Evolutionary conservation across 2,113 vertebrate genomes (phyloP).

Genomic region (Solea senegalensis): DNA sequence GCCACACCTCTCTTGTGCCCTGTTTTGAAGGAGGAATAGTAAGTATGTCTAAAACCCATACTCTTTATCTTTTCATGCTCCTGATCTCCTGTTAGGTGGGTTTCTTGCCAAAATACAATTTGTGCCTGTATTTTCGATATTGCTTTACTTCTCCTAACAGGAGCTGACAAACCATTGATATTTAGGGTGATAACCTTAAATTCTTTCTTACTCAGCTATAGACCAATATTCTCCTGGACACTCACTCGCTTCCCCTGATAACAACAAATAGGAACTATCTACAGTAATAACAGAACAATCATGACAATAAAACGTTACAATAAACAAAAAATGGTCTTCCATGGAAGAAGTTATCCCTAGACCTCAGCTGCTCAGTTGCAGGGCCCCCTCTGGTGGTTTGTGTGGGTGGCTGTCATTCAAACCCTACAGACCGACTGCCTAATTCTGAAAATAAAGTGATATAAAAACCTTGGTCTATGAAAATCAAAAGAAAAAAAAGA

Average conservation of each 20-base stretch:
- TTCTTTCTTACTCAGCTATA: neutral
- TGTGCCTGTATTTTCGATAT: neutral
- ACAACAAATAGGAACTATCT: neutral
- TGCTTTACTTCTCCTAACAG: neutral
- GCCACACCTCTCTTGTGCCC: neutral
- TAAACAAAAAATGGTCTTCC: too few species aligned
- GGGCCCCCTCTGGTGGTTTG: too few species aligned
- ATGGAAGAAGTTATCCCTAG: too few species aligned
- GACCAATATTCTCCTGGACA: neutral
- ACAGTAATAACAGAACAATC: neutral
- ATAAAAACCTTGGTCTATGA: too few species aligned
- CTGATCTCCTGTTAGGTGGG: neutral
- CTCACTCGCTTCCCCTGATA: neutral
- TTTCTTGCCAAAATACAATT: neutral
- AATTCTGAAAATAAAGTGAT: too few species aligned
- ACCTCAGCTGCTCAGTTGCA: too few species aligned
- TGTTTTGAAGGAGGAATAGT: neutral
- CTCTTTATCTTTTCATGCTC: neutral
- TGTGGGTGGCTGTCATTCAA: too few species aligned
- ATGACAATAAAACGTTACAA: neutral
- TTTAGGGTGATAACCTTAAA: conserved; percentile 3
- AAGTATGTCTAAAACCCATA: conserved; percentile 3
- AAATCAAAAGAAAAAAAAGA: too few species aligned
- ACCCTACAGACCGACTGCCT: too few species aligned
- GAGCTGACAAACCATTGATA: neutral